Evolutionary conservation across 2,888 invertebrate genomes (phyloP).

Genomic region (Clunio marinus): DNA sequence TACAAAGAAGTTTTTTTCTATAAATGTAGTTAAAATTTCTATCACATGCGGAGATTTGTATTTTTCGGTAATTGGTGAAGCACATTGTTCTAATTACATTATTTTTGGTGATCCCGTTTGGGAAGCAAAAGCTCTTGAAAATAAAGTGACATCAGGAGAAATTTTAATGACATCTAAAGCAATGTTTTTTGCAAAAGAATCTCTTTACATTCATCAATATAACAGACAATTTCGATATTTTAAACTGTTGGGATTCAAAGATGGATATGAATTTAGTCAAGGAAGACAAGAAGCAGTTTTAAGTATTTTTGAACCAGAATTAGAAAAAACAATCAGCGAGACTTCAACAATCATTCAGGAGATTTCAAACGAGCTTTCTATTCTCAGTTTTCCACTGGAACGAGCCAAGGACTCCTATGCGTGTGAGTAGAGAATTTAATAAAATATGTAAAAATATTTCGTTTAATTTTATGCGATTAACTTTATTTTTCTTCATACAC

Average conservation of each 20-base stretch:
- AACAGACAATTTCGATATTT: slow-evolving; percentile 56
- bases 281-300: slow-evolving; percentile 1
- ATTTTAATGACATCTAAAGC: slow-evolving; percentile 48
- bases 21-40: slow-evolving; percentile 57
- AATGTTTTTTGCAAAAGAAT: slow-evolving; percentile 59
- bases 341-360: too few species aligned
- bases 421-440: too few species aligned
- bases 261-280: not conserved
- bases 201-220: slow-evolving; percentile 57
- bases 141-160: slow-evolving; percentile 57
- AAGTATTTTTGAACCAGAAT: slow-evolving; percentile 10
- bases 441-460: too few species aligned
- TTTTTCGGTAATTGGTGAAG: slow-evolving; percentile 57
- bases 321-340: not conserved
- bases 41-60: slow-evolving; percentile 58
- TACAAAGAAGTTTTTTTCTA: not conserved
- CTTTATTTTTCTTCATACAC: too few species aligned
- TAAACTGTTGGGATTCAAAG: slow-evolving; percentile 51
- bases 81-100: slow-evolving; percentile 56
- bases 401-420: too few species aligned
- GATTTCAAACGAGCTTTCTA: too few species aligned
- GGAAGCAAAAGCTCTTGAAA: slow-evolving; percentile 56
- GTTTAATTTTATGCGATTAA: too few species aligned
- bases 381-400: too few species aligned
- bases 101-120: slow-evolving; percentile 61